Evolutionary conservation across 2,888 invertebrate species (phyloP).

Genomic region (Spicauda simplicius): DNA sequence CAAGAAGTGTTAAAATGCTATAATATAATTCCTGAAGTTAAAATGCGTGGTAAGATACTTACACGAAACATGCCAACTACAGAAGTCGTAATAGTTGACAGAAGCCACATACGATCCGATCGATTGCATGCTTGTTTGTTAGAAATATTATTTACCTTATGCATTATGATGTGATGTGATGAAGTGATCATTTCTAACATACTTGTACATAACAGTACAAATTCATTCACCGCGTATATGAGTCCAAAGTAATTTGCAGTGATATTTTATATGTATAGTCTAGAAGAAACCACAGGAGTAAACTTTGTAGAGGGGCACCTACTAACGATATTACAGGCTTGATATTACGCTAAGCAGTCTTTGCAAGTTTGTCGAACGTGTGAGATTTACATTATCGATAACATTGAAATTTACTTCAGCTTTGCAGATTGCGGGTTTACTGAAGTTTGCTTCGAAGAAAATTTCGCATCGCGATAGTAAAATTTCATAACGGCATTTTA

Average conservation of each 20-base stretch:
- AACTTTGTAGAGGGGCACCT: background rate
- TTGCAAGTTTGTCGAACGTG: slow-evolving; percentile 31
- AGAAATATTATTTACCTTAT: no score
- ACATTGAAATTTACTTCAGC: slow-evolving; percentile 22
- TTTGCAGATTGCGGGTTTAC: slow-evolving; percentile 7
- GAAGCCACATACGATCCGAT: no score
- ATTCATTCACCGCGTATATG: no score
- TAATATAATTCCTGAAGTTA: no score
- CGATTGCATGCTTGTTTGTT: no score
- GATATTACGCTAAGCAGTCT: slow-evolving; percentile 14
- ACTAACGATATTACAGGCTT: slow-evolving; percentile 19
- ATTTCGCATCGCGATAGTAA: slow-evolving; percentile 3
- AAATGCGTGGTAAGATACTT: no score
- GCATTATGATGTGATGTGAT: no score
- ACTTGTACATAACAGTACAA: no score
- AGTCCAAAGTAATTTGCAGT: background rate
- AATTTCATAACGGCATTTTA: background rate
- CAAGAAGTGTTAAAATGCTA: no score
- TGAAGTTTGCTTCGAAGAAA: slow-evolving; percentile 9
- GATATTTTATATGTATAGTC: background rate
- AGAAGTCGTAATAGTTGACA: no score
- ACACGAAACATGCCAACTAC: no score
- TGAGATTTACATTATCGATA: slow-evolving; percentile 31
- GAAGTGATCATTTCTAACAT: no score
- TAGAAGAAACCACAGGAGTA: background rate